Evolutionary conservation across 2,113 vertebrate genomes (phyloP), one percentile per base, ranked within the genome.

Genomic region (Spilogale gracilis): DNA sequence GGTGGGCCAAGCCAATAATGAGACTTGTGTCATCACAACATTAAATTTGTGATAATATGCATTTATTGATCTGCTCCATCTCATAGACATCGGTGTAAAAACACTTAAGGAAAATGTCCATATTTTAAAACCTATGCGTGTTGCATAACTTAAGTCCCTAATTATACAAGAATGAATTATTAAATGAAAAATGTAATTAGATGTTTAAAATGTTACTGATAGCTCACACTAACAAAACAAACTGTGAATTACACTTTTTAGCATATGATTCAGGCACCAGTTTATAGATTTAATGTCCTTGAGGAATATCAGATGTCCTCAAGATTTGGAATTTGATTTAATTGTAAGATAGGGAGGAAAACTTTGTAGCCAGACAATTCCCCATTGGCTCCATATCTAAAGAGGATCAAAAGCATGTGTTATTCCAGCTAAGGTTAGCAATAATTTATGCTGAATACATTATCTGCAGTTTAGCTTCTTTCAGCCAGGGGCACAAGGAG

Each of bases 401-500:
- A 95, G 95, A 98, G 98, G 93, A 98, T 98, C 97, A 98, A 98
- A 97, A 97, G 96, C 97, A 43, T 92, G 96, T 58, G 91, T 95
- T 98, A 97, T 97, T 98, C 98, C 97, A 98, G 98, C 97, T 98
- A 98, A 98, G 98, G 88, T 98, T 98, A 98, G 98, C 97, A 98
- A 98, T 98, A 98, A 99, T 99, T 98, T 98, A 99, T 98, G 98
- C 98, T 98, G 99, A 98, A 98, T 98, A 98, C 98, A 98, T 99
- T 99, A 98, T 98, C 95, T 98, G 91, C 97, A 88, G 97, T 98
- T 98, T 98, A 97, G 92, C 89, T 95, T 97, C 97, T 98, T 97
- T 98, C 98, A 98, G 98, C 97, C 98, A 98, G 98, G 38, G 54
- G 98, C 97, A 98, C 63, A 94, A 97, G 97, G 96, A 98, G 96